phyloP scores from a whole-genome alignment of 1,140 invertebrate species.

The Manduca sexta region DNA sequence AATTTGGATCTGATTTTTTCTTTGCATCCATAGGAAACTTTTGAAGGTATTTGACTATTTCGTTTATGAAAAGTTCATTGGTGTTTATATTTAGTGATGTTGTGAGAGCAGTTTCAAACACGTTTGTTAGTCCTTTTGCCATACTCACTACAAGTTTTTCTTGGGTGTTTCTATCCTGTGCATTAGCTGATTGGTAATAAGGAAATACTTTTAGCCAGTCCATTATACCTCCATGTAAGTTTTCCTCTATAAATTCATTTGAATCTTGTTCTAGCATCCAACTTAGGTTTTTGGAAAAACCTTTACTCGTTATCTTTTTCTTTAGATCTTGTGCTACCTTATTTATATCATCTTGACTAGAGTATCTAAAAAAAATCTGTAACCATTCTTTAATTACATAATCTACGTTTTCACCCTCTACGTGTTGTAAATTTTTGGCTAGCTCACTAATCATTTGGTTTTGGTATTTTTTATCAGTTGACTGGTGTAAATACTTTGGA shows the following conservation, averaged over 20 bases:
- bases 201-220: constrained; percentile 6
- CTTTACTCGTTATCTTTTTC: neutral
- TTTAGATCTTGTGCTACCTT: neutral
- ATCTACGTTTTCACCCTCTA: neutral
- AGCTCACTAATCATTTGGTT: constrained; percentile 1
- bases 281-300: neutral
- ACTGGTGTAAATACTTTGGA: neutral
- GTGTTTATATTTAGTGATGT: neutral
- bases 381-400: neutral
- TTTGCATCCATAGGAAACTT: constrained; percentile 3
- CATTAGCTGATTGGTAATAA: neutral
- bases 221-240: neutral
- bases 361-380: neutral
- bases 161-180: neutral
- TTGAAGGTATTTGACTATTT: constrained; percentile 5
- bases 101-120: neutral
- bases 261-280: constrained; percentile 2
- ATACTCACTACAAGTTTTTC: constrained; percentile 1
- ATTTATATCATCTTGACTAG: neutral
- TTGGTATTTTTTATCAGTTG: neutral
- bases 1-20: neutral
- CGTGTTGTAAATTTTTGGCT: neutral
- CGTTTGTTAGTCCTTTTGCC: neutral
- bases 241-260: constrained; percentile 4
- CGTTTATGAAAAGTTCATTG: neutral